phyloP scores from a whole-genome alignment of 2,797 vertebrate species.

The Crocodylus rhombifer region DNA sequence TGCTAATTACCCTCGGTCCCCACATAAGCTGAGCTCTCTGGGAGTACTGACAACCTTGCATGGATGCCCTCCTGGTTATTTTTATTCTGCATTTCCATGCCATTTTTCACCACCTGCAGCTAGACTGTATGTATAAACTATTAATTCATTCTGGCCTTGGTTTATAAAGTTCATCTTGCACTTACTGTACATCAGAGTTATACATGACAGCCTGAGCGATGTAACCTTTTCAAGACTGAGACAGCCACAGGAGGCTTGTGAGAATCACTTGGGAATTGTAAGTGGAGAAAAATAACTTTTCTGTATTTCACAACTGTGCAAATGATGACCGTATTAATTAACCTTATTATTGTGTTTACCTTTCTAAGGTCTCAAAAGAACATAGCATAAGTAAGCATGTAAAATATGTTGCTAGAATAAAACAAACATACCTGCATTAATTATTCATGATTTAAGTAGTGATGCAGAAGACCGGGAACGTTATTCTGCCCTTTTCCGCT shows the following conservation, averaged over 20 bases:
- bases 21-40: neutral
- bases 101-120: neutral
- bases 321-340: neutral
- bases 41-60: neutral
- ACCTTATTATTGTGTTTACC: conserved; percentile 22
- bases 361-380: neutral
- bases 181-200: neutral
- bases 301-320: neutral
- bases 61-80: neutral
- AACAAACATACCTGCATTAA: neutral
- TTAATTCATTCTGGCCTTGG: neutral
- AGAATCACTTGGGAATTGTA: neutral
- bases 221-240: neutral
- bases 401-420: neutral
- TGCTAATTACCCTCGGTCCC: neutral
- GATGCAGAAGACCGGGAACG: neutral
- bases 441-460: neutral
- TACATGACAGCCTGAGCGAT: neutral
- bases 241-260: neutral
- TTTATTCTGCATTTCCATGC: neutral
- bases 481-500: neutral
- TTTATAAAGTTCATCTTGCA: neutral
- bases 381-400: neutral
- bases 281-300: neutral
- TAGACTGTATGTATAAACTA: neutral